A percentile compares a stretch with the other conserved stretches of the same genome.
Conservation (phyloP, 1,140 invertebrate genomes). For the Caenorhabditis remanei region DNA sequence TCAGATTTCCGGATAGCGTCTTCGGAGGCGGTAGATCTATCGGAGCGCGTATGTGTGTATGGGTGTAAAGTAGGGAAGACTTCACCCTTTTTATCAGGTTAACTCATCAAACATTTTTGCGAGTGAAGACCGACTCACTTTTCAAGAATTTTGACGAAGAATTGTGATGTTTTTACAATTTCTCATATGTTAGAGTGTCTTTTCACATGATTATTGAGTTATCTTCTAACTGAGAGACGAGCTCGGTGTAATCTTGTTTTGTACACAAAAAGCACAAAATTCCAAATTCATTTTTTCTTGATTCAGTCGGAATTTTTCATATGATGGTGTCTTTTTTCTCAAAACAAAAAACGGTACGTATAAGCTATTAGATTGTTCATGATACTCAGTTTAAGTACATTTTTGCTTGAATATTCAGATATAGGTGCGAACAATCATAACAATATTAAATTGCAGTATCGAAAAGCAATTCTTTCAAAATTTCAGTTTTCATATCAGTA, state of each 20-base stretch:
- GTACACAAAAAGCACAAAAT: background rate
- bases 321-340: too few species aligned
- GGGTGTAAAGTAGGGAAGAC: slow-evolving; percentile 37
- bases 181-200: background rate
- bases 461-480: too few species aligned
- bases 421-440: too few species aligned
- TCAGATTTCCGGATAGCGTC: slow-evolving; percentile 51
- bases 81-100: slow-evolving; percentile 49
- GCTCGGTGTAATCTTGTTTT: background rate
- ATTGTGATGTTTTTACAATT: slow-evolving; percentile 3
- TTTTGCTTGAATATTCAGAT: too few species aligned
- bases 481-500: too few species aligned
- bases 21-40: background rate
- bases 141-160: background rate
- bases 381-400: too few species aligned
- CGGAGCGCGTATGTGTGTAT: background rate
- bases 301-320: too few species aligned
- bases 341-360: too few species aligned
- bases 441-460: too few species aligned
- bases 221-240: background rate
- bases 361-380: too few species aligned
- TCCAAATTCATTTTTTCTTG: background rate
- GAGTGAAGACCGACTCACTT: background rate
- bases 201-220: slow-evolving; percentile 9
- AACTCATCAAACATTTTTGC: slow-evolving; percentile 53